Base-by-base conservation (phyloP, 2,888 invertebrate genomes). In the Trichogramma evanescens region DNA sequence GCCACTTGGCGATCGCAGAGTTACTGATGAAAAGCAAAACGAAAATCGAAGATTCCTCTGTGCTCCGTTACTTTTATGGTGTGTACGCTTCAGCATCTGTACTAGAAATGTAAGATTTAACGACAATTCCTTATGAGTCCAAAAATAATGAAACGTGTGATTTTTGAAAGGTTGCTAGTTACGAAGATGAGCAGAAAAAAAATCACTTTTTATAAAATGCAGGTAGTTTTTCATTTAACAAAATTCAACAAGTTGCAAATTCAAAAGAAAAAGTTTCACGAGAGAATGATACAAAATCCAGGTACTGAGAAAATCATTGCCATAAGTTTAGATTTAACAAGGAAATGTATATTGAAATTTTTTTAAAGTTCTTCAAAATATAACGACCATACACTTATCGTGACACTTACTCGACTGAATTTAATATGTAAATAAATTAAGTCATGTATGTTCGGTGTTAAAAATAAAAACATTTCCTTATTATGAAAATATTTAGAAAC, bases 361-460 rank as follows among this genome's bases (percentile, higher is more conserved):
- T 67, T 66, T 59, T 61, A 59, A 58, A 59, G 52, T 26, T 26
- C 26, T 26, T 26, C 26, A 64, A 56, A 60, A 62, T 55, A 45
- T 63, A 66, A 66, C 40, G 56, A 64, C 60, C 65, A 68, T 65
- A 67, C 70, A 70, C 67, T 68, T 68, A 70, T 69, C 67, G 69
- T 66, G 68, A 72, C 67, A 69, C 68, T 70, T 68, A 72, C 70
- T 76, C 74, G 76, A 76, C 76, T 76, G 76, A 76, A 76, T 75
- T 70, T 75, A 77, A 75, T 75, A 75, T 77, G 77, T 76, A 77
- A 67, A 77, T 76, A 76, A 74, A 70, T 66, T 76, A 77, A 77
- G 75, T 74, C 74, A 76, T 76, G 75, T 76, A 74, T 77, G 77
- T 77, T 77, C 70, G 77, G 75, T 77, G 77, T 76, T 76, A 70